These are phyloP conservation scores for Chironomus tentans DNA, from an alignment of 2,888 invertebrate genomes.

Conservation along the genomic window DNA sequence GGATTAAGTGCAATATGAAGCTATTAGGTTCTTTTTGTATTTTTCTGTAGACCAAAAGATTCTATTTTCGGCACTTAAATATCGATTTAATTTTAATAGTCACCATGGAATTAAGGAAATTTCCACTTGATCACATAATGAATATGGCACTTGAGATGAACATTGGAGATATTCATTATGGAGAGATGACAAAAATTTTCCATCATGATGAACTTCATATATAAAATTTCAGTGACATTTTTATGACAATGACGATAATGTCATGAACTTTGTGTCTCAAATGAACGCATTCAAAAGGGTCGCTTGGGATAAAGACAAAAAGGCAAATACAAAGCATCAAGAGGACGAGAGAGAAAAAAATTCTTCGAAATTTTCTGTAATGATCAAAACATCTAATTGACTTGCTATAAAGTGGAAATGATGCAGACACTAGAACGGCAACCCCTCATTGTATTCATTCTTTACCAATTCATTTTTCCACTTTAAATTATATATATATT, in stretches of 20 bases:
- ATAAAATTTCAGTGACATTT: too few relatives aligned
- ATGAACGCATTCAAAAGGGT: too few relatives aligned
- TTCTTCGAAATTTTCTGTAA: neutral
- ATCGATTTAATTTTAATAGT: neutral
- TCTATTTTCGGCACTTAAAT: too few relatives aligned
- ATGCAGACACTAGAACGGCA: neutral
- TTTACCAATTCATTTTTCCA: neutral
- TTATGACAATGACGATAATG: too few relatives aligned
- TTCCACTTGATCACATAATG: constrained; percentile 18
- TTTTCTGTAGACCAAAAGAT: neutral
- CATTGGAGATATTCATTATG: neutral
- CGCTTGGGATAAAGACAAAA: too few relatives aligned
- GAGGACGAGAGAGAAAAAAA: too few relatives aligned
- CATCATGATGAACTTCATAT: too few relatives aligned
- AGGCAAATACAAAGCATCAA: too few relatives aligned
- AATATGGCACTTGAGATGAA: neutral
- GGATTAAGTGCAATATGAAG: constrained; percentile 1
- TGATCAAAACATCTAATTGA: neutral
- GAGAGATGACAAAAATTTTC: too few relatives aligned
- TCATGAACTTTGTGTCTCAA: neutral
- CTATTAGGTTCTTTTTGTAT: neutral
- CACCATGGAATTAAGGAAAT: neutral
- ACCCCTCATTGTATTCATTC: neutral
- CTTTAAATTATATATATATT: neutral
- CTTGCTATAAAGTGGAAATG: neutral